phyloP scores from a whole-genome alignment of 1,140 invertebrate genomes.

The Teleogryllus occipitalis region DNA sequence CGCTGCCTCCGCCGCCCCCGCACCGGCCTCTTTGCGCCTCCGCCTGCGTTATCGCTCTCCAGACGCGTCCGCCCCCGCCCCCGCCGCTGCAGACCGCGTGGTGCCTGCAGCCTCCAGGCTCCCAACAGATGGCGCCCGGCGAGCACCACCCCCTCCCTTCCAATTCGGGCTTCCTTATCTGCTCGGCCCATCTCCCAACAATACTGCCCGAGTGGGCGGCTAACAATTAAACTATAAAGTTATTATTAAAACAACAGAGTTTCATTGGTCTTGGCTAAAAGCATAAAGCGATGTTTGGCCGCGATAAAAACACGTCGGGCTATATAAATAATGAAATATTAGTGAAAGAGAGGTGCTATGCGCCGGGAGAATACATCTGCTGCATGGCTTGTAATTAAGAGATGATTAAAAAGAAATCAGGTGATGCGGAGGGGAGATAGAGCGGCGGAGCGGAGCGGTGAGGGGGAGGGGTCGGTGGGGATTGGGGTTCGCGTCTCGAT shows the following conservation, averaged over 20 bases:
- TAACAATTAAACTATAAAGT: constrained; percentile 18
- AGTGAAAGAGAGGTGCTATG: constrained; percentile 9
- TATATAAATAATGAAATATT: constrained; percentile 14
- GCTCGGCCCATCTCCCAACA: background rate
- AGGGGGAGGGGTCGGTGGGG: background rate
- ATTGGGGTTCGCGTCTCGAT: no score
- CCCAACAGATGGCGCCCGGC: no score
- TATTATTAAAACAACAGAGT: constrained; percentile 16
- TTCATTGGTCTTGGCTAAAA: constrained; percentile 2
- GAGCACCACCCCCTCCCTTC: background rate
- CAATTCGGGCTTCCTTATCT: background rate
- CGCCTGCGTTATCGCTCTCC: background rate
- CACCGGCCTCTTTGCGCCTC: background rate
- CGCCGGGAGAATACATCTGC: constrained; percentile 9
- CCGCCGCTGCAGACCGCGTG: no score
- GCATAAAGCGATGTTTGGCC: constrained; percentile 8
- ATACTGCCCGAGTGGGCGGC: constrained; percentile 1
- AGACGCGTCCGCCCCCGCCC: background rate
- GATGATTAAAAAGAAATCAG: constrained; percentile 15
- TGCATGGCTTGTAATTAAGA: constrained; percentile 11
- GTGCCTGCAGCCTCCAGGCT: no score
- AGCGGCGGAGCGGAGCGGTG: background rate
- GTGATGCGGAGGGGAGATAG: constrained; percentile 14
- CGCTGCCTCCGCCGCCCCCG: no score
- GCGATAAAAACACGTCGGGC: constrained; percentile 4